Evolutionary conservation across 2,113 vertebrate genomes (phyloP), one percentile per base, ranked within the genome.

Genomic region (Epinephelus cyanopodus): DNA sequence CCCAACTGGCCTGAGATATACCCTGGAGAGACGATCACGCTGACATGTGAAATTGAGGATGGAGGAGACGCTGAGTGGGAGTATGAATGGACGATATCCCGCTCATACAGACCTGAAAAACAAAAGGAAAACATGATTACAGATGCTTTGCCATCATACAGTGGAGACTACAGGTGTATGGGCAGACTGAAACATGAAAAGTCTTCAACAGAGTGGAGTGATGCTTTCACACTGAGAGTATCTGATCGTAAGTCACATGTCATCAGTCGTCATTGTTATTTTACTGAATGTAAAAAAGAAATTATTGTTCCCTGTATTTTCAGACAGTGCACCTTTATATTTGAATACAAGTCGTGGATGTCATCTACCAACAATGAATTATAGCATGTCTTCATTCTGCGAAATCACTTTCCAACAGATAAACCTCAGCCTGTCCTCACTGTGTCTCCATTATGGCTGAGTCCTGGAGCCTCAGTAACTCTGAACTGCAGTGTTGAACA

Each of bases 381-480:
- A 74, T 3, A 12, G 47, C 11, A 68, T 21, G 5, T 42, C 27
- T 67, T 71, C 4, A 53, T 47, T 33, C 23, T 61, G 11, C 6
- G 2, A 45, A 67, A 53, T 39, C 15, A 2, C 56, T 76, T 73
- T 19, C 2, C 47, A 57, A 61, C 87, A 85, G 79, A 27, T 2
- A 37, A 37, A 37, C 78, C 72, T 8, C 0, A 12, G 8, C 33
- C 81, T 75, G 60, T 74, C 68, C 76, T 92, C 54, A 65, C 33
- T n/a, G 84, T 81, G 82, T 81, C 83, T 79, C 66, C 63, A 39
- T 78, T 25, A 12, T 89, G 88, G 87, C 61, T 74, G 79, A 82
- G 71, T 83, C 72, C 81, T 66, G 91, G 89, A 82, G 82, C 47
- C 81, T 80, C 87, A 21, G 88, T 94, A 0, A 87, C 66, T 88